Base-by-base conservation (phyloP, 1,140 invertebrate genomes). In the Drosophila tsacasi region DNA sequence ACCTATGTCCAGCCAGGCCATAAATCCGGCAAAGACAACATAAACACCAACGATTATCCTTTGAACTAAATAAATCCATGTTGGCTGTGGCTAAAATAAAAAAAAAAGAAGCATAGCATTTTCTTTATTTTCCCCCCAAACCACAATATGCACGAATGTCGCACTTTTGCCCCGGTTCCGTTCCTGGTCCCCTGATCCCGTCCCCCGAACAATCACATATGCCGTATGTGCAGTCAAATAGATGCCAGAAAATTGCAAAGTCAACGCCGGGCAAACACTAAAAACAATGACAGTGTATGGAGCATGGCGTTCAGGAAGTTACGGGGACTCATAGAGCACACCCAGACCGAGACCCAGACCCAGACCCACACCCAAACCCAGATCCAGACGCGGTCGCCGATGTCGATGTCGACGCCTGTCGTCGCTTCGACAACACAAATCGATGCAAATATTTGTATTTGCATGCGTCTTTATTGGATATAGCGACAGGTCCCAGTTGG, bases 381-480 rank as follows among this genome's bases (percentile, higher is more conserved):
- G 9, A 42, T 5, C 1, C n/a, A 27, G n/a, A 23, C 23, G 47
- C n/a, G 12, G 27, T 32, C 19, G 23, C 13, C 46, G 46, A 17
- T 47, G 46, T 9, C 46, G 35, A 49, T 12, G 44, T 32, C 62
- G 58, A 54, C 59, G 81, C 76, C 72, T 68, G 63, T 30, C 64
- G 67, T 27, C 64, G 67, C 81, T 67, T 40, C 57, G 66, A 89
- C 65, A 84, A 89, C 84, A 81, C 85, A 90, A 89, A 89, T 89
- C 85, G 85, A 89, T 90, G 85, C 86, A 89, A 89, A 89, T 89
- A 90, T 89, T 89, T 89, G 75, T 90, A 82, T 89, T 90, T 90
- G 76, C 85, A 85, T 81, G 79, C 78, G 80, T 73, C 80, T 87
- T 87, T 78, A 79, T 85, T 81, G 77, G 47, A 57, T 66, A 72